Base-by-base conservation (phyloP, 2,888 invertebrate genomes). In the Julus scandinavius region DNA sequence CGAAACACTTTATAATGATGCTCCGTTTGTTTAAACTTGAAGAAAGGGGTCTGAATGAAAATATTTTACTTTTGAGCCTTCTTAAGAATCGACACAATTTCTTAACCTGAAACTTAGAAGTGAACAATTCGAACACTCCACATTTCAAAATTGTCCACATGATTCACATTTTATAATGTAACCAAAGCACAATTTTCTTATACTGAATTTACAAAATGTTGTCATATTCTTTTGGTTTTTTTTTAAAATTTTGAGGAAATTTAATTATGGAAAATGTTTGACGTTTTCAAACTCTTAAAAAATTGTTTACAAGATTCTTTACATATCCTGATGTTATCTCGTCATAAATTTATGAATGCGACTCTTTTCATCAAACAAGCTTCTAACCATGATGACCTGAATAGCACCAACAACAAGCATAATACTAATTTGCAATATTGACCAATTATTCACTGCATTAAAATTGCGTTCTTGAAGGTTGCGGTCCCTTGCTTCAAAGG, bases 391-490 rank as follows among this genome's bases (percentile, higher is more conserved):
- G 84, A 96, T 92, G 2, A 97, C 96, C 94, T 94, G 94, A n/a
- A 96, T 91, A 87, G 94, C 91, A 0, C 96, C 96, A 0, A 97
- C 96, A 7, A 93, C 90, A 40, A 96, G 90, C 96, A 97, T 96
- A 40, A 96, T 93, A 49, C 93, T 91, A 72, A 97, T 94, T 91
- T 96, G 96, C 45, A 96, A 92, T 85, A 94, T 92, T 54, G 96
- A 96, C 95, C 96, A 96, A 87, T 94, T 93, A 91, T 97, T 97
- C 0, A 98, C 97, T 90, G 96, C 94, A 89, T 95, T 95, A 91
- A 95, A 96, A 92, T 96, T 96, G 85, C 95, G 95, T 91, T 97
- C 97, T 1, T 96, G 96, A 2, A 96, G 92, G 91, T 96, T 96
- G 90, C 97, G 93, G 92, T 97, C 97, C 49, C 96, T 92, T 0